Evolutionary conservation across 2,797 vertebrate genomes (phyloP).

Genomic region (Cossypha polioptera): DNA sequence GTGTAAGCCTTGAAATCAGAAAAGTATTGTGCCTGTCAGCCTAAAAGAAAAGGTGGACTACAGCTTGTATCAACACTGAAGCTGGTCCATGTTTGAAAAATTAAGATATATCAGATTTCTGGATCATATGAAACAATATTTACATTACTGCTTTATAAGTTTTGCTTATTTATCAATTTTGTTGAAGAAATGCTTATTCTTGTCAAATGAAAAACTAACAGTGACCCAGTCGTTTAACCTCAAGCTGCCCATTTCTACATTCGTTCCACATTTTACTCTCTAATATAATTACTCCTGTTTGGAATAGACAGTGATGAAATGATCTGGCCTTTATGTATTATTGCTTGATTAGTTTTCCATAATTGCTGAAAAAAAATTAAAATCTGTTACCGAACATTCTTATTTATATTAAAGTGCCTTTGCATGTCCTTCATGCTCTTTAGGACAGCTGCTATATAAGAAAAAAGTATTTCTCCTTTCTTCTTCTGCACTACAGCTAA

Average conservation of each 20-base stretch:
- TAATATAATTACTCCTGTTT: slow-evolving; percentile 51
- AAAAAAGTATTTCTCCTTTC: neutral
- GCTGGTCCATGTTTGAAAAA: neutral
- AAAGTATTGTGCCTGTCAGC: neutral
- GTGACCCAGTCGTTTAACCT: slow-evolving; percentile 49
- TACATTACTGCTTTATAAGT: neutral
- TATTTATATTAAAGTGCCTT: neutral
- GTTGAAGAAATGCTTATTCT: neutral
- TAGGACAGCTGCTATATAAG: neutral
- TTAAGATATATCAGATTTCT: neutral
- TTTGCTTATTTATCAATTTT: neutral
- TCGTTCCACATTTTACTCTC: slow-evolving; percentile 9
- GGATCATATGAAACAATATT: neutral
- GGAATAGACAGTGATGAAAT: slow-evolving; percentile 61
- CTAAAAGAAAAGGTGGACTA: neutral
- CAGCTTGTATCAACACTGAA: neutral
- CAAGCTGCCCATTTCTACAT: neutral
- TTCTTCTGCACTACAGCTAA: neutral
- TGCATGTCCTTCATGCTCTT: neutral
- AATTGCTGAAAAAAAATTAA: slow-evolving; percentile 32
- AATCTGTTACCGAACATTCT: neutral
- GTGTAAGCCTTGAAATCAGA: neutral
- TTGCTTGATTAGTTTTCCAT: slow-evolving; percentile 13
- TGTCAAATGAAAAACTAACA: slow-evolving; percentile 26
- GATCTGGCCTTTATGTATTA: slow-evolving; percentile 56